Evolutionary conservation across 2,113 vertebrate genomes (phyloP), one percentile per base, ranked within the genome.

Genomic region (Nibea albiflora): DNA sequence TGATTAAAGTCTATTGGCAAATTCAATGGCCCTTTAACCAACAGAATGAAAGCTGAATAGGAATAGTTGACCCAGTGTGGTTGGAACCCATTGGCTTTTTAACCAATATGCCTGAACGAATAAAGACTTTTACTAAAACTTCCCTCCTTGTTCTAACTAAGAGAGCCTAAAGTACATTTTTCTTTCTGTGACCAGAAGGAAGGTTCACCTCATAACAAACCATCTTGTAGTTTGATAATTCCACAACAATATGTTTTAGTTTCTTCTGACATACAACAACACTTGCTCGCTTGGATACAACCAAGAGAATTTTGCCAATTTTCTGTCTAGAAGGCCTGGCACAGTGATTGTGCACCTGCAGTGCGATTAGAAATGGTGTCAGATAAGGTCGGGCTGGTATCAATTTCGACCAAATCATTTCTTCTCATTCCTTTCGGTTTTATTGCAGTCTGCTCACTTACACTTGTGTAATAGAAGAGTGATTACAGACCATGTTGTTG

Each of bases 401-500:
- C 56, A 77, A 53, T 69, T 81, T 53, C 31, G 53, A 65, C 57
- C 60, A 71, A 22, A 73, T 60, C 0, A 39, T 76, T 66, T 47
- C n/a, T 20, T 61, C 11, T 50, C 26, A 14, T 71, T 65, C 42
- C 31, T 52, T 70, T 60, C 14, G 31, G 46, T 81, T 75, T 53
- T 0, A 31, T 16, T 61, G 16, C 20, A 68, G 50, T 73, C 60
- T 26, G 35, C 62, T 78, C 60, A 75, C 47, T 84, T 84, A 54
- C 73, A 56, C 63, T 81, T 75, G 70, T 71, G 80, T 22, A 54
- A 74, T 73, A 4, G 15, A 62, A 49, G 53, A 47, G n/a, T 54
- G 63, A 90, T 81, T 73, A 76, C n/a, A 78, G 31, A 54, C 73
- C 15, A n/a, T 63, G 76, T 24, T 69, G 50, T 69, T 64, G 44